Evolutionary conservation across 2,113 vertebrate species (phyloP), one percentile per base, ranked within the genome.

Genomic region (Phyllopteryx taeniolatus): DNA sequence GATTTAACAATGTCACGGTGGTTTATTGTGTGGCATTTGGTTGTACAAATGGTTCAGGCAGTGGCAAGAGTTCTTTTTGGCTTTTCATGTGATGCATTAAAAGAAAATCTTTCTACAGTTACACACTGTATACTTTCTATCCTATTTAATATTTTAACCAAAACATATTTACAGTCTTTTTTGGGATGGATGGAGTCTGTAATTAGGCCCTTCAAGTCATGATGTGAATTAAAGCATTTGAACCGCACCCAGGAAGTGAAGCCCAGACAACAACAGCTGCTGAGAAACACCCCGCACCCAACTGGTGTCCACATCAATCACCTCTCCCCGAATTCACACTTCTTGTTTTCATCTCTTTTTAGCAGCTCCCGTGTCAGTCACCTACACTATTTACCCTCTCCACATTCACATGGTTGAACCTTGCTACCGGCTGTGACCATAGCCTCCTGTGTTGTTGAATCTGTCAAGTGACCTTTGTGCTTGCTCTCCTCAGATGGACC

Each of bases 401-500:
- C 69, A 71, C 53, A 22, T 46, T 73, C 44, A 64, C 63, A 59
- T 15, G 0, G 44, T 15, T 27, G n/a, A 54, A 47, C 19, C 33
- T 71, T 62, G 63, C 7, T 11, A 60, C 43, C 61, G 51, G 47
- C 51, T 65, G 70, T 27, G 7, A 72, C 67, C 71, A 13, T 19
- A 8, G 11, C 33, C 31, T 70, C 66, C 68, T 51, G 60, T 75
- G 72, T 39, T 68, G 67, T 57, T 73, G 72, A 81, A 80, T 80
- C 35, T 76, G 72, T 79, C 42, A 82, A 73, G 73, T 79, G 86
- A 80, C 71, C 82, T 85, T 72, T 83, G 63, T 62, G n/a, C 73
- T 76, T n/a, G 84, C 80, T 88, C 80, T 90, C 79, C 79, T 80
- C 92, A 96, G 95, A 95, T 95, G 94, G 95, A 96, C 83, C 94